These are phyloP conservation scores for Meganola albula DNA, from an alignment of 2,888 invertebrate genomes.

Conservation along the genomic window DNA sequence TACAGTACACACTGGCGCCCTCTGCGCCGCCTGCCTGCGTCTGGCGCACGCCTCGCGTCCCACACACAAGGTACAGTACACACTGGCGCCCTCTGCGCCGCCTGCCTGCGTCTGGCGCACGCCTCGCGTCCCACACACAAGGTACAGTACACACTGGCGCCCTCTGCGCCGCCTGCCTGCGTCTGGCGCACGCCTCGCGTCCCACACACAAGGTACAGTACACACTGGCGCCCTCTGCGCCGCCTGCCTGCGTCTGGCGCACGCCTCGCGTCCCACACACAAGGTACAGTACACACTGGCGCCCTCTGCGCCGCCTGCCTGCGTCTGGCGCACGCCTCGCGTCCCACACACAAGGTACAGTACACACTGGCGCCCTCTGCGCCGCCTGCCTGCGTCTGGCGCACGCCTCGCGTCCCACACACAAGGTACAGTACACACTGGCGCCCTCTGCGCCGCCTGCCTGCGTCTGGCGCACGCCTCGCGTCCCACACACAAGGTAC, in stretches of 20 bases:
- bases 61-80: not conserved
- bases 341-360: conserved; percentile 13
- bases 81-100: not conserved
- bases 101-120: not conserved
- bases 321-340: not conserved
- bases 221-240: not conserved
- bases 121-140: not conserved
- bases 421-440: not conserved
- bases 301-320: not conserved
- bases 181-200: not conserved
- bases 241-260: not conserved
- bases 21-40: too few relatives aligned
- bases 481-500: too few relatives aligned
- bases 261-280: conserved; percentile 1
- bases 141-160: not conserved
- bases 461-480: too few relatives aligned
- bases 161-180: not conserved
- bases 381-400: not conserved
- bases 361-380: not conserved
- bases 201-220: conserved; percentile 13
- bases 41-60: not conserved
- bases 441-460: too few relatives aligned
- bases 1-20: too few relatives aligned
- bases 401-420: not conserved
- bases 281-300: not conserved